Conservation (phyloP, 2,113 vertebrate genomes). For the Cebidichthys violaceus region DNA sequence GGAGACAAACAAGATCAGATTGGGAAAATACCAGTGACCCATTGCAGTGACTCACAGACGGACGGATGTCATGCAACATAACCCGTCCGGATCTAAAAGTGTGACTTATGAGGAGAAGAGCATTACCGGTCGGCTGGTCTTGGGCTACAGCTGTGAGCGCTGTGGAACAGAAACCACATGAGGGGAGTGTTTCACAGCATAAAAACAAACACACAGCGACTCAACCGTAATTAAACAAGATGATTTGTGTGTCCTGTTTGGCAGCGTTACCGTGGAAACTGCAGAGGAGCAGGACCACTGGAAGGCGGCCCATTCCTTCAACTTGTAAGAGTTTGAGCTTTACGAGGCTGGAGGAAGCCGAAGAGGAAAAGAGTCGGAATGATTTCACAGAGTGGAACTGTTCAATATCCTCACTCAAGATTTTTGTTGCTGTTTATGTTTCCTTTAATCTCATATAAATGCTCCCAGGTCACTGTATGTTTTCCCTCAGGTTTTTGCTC, state of each 20-base stretch:
- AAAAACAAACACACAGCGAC: slow-evolving; percentile 75
- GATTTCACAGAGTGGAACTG: slow-evolving; percentile 78
- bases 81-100: slow-evolving; percentile 33
- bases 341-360: slow-evolving; percentile 76
- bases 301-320: slow-evolving; percentile 81
- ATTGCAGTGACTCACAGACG: slow-evolving; percentile 47
- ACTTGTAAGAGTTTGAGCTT: slow-evolving; percentile 67
- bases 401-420: slow-evolving; percentile 71
- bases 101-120: slow-evolving; percentile 49
- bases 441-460: slow-evolving; percentile 66
- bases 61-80: slow-evolving; percentile 54
- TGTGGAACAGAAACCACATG: slow-evolving; percentile 78
- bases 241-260: slow-evolving; percentile 81
- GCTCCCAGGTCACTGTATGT: slow-evolving; percentile 58
- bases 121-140: slow-evolving; percentile 76
- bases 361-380: slow-evolving; percentile 68
- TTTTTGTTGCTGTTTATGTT: slow-evolving; percentile 68
- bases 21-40: slow-evolving; percentile 16
- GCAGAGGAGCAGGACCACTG: slow-evolving; percentile 83
- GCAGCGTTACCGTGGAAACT: slow-evolving; percentile 84
- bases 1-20: slow-evolving; percentile 36
- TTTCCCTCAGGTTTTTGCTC: slow-evolving; percentile 52
- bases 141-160: slow-evolving; percentile 75
- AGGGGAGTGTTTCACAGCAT: slow-evolving; percentile 69
- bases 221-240: slow-evolving; percentile 73